Conservation (phyloP, 2,888 invertebrate genomes). For the Lomographa bimaculata region DNA sequence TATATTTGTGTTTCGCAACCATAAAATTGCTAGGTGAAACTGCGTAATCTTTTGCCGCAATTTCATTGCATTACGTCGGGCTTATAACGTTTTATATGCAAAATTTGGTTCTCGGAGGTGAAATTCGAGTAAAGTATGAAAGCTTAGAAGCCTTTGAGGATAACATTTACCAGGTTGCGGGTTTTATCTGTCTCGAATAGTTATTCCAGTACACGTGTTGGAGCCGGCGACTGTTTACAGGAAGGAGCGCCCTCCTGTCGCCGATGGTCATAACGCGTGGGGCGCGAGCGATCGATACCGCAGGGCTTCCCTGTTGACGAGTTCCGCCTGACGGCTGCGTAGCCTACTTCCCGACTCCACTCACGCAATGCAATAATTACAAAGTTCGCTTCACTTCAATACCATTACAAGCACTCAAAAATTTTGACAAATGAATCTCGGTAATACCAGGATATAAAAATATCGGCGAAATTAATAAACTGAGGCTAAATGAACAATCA, state of each 20-base stretch:
- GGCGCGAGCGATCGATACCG: constrained; percentile 75
- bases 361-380: constrained; percentile 54
- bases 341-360: constrained; percentile 46
- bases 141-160: constrained; percentile 10
- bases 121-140: constrained; percentile 16
- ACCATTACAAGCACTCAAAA: too few relatives aligned
- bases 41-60: constrained; percentile 38
- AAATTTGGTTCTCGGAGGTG: constrained; percentile 35
- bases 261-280: constrained; percentile 75
- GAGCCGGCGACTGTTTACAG: constrained; percentile 57
- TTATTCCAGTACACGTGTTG: constrained; percentile 46
- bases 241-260: constrained; percentile 76
- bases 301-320: constrained; percentile 67
- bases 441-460: too few relatives aligned
- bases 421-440: constrained; percentile 19
- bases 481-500: too few relatives aligned
- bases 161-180: constrained; percentile 8
- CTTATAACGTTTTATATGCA: constrained; percentile 45
- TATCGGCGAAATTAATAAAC: too few relatives aligned
- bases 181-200: constrained; percentile 14
- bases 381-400: constrained; percentile 40
- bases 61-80: constrained; percentile 47
- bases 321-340: constrained; percentile 44
- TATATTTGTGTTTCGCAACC: constrained; percentile 35
- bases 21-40: constrained; percentile 42